Evolutionary conservation across 2,888 invertebrate species (phyloP).

Genomic region (Dicyrtoma fusca): DNA sequence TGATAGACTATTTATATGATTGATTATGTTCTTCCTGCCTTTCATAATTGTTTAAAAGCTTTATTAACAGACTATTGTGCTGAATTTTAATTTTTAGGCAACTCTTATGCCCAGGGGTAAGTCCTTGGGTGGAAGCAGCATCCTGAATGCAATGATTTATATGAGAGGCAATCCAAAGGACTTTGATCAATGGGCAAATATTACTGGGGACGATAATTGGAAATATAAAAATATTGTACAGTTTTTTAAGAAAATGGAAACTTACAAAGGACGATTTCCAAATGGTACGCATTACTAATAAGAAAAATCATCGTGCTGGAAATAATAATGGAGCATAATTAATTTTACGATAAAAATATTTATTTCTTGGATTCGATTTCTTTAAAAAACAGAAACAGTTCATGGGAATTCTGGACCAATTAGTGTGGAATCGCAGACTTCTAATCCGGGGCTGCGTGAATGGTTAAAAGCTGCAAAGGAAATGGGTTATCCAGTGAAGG

Average conservation of each 20-base stretch:
- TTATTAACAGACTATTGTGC: too few species aligned
- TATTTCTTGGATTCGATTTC: not conserved
- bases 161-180: not conserved
- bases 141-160: not conserved
- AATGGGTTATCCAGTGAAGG: too few species aligned
- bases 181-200: not conserved
- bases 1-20: not conserved
- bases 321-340: too few species aligned
- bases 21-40: too few species aligned
- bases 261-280: not conserved
- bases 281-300: not conserved
- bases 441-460: too few species aligned
- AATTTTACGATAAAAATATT: not conserved
- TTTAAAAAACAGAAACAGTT: not conserved
- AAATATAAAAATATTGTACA: not conserved
- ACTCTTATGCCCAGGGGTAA: not conserved
- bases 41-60: too few species aligned
- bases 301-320: too few species aligned
- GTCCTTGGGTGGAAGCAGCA: not conserved
- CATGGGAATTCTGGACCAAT: too few species aligned
- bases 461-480: too few species aligned
- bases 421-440: too few species aligned
- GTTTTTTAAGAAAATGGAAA: not conserved
- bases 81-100: too few species aligned
- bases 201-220: constrained; percentile 2